Evolutionary conservation across 2,888 invertebrate species (phyloP), one percentile per base, ranked within the genome.

Genomic region (Augochlorella aurata): DNA sequence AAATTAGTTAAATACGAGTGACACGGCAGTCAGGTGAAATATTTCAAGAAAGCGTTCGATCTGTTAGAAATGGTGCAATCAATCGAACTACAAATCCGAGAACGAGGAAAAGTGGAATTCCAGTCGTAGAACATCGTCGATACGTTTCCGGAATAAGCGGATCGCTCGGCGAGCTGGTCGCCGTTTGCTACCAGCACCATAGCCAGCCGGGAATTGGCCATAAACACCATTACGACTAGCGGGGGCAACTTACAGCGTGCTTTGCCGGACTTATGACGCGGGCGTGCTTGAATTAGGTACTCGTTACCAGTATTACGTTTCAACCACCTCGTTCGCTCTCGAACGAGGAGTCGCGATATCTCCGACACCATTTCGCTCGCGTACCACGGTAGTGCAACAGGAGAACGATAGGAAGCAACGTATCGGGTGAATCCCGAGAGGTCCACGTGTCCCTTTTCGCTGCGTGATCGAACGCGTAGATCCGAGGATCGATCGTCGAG

Each of bases 251-350:
- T 92, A 90, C 89, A 91, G 89, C 89, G 89, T 89, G 91, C 90
- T 92, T 92, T 91, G 85, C 88, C 85, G 87, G 91, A 92, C 91
- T 92, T 92, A 92, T 92, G 92, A 92, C 90, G 89, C 89, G 89
- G 86, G 86, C 78, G 85, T 84, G 84, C 88, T 89, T 92, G 91
- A 92, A 92, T 92, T 92, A 92, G 90, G 90, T 92, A 92, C 92
- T 92, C 89, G 91, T 92, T 91, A 91, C 91, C 80, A 89, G 91
- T 91, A 90, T 92, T 92, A 92, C 90, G 90, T 92, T 91, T 89
- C 90, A 89, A 83, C 79, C 87, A 84, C 80, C 84, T 85, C 84
- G 85, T 87, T 81, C 83, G 75, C 63, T 61, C 67, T 61, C 47
- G 67, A 49, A 66, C 52, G 70, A 47, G 29, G 74, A 29, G 29